These are phyloP conservation scores for Quiscalus mexicanus DNA, from an alignment of 2,113 vertebrate species.

Conservation along the genomic window DNA sequence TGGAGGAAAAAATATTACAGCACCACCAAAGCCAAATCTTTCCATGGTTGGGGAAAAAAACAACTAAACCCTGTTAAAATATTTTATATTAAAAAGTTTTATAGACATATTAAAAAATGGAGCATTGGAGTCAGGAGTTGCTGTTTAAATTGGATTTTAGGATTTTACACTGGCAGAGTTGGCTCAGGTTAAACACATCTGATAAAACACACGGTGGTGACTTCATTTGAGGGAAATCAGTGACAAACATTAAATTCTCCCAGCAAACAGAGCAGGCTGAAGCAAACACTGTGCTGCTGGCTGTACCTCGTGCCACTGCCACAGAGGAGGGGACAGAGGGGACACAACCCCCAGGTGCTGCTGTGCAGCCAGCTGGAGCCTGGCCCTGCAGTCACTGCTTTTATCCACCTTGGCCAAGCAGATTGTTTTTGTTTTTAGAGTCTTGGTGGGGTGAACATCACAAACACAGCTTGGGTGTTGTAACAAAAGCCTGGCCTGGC, in stretches of 20 bases:
- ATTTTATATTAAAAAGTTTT: not conserved
- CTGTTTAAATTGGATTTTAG: not conserved
- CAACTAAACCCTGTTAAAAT: not conserved
- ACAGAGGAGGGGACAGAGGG: not conserved
- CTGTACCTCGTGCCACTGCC: not conserved
- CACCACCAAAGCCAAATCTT: not conserved
- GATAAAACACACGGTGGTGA: not conserved
- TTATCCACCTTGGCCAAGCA: not conserved
- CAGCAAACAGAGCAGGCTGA: not conserved
- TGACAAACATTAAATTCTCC: not conserved
- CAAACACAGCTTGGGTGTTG: not conserved
- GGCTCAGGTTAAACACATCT: not conserved
- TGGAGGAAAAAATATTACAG: not conserved
- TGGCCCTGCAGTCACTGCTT: not conserved
- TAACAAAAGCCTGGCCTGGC: not conserved
- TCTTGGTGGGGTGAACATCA: not conserved
- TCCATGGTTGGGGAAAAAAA: not conserved
- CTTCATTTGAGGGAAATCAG: not conserved
- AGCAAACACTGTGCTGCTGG: not conserved
- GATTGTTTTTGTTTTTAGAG: not conserved
- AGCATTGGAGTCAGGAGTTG: fast-evolving
- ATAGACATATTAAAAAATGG: not conserved
- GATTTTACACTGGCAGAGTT: not conserved
- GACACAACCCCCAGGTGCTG: not conserved
- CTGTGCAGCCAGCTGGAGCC: not conserved